Percentiles rank a stretch among this genome's conserved stretches.
These are phyloP conservation scores for Apamea sordens DNA, from an alignment of 2,888 invertebrate genomes.

Conservation along the genomic window DNA sequence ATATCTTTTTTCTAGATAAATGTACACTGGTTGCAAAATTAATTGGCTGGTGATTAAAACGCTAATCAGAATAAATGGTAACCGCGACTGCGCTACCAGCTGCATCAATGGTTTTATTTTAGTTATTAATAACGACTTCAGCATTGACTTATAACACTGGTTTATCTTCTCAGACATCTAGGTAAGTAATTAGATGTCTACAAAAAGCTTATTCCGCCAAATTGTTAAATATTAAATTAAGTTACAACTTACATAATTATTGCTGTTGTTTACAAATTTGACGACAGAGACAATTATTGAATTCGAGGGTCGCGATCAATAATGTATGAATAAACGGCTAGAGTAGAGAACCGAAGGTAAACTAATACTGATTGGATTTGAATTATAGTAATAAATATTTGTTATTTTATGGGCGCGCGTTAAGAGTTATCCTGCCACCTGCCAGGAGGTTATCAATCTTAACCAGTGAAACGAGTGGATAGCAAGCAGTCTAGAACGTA, in stretches of 20 bases:
- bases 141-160: constrained; percentile 50
- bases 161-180: constrained; percentile 50
- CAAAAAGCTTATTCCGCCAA: constrained; percentile 11
- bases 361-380: constrained; percentile 5
- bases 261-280: neutral
- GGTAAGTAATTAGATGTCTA: constrained; percentile 37
- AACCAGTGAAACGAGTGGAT: neutral
- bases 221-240: neutral
- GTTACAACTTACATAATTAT: neutral
- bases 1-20: constrained; percentile 32
- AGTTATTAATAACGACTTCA: constrained; percentile 37
- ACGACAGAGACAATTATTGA: too few species aligned
- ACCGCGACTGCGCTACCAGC: constrained; percentile 35
- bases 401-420: neutral
- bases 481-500: neutral
- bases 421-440: neutral
- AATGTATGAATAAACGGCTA: too few species aligned
- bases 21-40: constrained; percentile 38
- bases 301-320: neutral
- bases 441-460: constrained; percentile 13
- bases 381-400: neutral
- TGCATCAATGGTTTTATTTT: constrained; percentile 39
- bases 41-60: constrained; percentile 47
- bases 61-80: constrained; percentile 52
- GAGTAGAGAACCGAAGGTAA: neutral